Evolutionary conservation across 2,888 invertebrate species (phyloP).

Genomic region (Caenorhabditis sp.): DNA sequence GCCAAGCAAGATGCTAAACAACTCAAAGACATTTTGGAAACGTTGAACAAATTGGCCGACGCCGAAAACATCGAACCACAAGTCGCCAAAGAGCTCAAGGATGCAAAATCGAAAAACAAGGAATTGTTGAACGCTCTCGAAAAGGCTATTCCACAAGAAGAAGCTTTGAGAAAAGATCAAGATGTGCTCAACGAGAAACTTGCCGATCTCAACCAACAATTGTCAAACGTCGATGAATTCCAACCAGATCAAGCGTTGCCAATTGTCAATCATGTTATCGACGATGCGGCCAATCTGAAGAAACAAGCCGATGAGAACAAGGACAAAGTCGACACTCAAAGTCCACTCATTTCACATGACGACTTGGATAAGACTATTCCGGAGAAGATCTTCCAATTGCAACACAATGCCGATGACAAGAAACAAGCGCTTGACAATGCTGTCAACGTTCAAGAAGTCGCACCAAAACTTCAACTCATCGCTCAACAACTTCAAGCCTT

Average conservation of each 20-base stretch:
- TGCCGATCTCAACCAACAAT: neutral
- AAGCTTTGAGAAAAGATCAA: conserved; percentile 8
- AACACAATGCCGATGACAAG: conserved; percentile 38
- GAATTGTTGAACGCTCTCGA: conserved; percentile 11
- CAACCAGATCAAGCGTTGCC: conserved; percentile 8
- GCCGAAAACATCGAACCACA: conserved; percentile 12
- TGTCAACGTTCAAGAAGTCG: conserved; percentile 37
- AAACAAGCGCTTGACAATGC: conserved; percentile 35
- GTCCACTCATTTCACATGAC: conserved; percentile 20
- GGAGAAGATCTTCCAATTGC: conserved; percentile 27
- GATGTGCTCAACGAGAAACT: neutral
- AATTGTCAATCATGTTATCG: conserved; percentile 17
- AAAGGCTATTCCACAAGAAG: conserved; percentile 11
- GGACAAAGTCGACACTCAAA: conserved; percentile 6
- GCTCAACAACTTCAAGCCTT: conserved; percentile 39
- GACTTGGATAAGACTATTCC: conserved; percentile 37
- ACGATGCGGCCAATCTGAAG: conserved; percentile 16
- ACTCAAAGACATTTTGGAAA: conserved; percentile 25
- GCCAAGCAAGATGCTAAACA: conserved; percentile 28
- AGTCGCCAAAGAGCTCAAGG: conserved; percentile 17
- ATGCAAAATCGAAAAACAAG: conserved; percentile 20
- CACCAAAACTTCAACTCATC: conserved; percentile 43
- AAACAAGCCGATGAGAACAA: conserved; percentile 11
- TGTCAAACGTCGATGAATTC: conserved; percentile 5
- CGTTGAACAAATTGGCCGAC: neutral